Evolutionary conservation across 2,888 invertebrate species (phyloP), one percentile per base, ranked within the genome.

Genomic region (Eristalis arbustorum): DNA sequence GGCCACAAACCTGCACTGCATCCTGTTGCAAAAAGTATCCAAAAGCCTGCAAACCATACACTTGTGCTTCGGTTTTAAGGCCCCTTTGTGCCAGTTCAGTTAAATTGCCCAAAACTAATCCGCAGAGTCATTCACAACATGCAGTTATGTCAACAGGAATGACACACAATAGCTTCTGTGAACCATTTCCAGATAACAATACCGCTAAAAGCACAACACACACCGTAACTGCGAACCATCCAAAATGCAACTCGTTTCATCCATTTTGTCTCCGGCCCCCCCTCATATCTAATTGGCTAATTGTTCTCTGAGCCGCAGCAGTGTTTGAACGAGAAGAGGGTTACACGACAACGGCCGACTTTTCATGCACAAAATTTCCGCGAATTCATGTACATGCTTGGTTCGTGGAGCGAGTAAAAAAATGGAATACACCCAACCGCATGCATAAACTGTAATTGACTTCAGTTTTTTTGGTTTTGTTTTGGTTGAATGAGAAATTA

Each of bases 401-500:
- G 75, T 71, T 81, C 25, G 62, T 59, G 11, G 56, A 71, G 34
- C 25, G 3, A 25, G 25, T 25, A 28, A 49, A 71, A 61, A 5
- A 57, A 62, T 22, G 62, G 31, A 57, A 37, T 68, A 25, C 31
- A 42, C n/a, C 31, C 63, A 59, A 68, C 62, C 42, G 25, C 59
- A 76, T 49, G 56, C 69, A 76, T 49, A 67, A 49, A 72, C 71
- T 66, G 76, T 56, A 76, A 76, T 82, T 71, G 71, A 34, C 66
- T 66, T n/a, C 8, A 18, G 76, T 81, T 81, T 76, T 81, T 25
- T 66, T n/a, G 0, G 18, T 82, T 81, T 81, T 76, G 76, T 71
- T 76, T 61, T 37, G 37, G 73, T 78, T 83, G 78, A 83, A 78
- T 78, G 73, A 59, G 59, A 78, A 78, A 83, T 69, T 56, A 49